A percentile compares a stretch with the other conserved stretches of the same genome.
Conservation (phyloP, 2,888 invertebrate genomes). For the Flexamia atlantica region DNA sequence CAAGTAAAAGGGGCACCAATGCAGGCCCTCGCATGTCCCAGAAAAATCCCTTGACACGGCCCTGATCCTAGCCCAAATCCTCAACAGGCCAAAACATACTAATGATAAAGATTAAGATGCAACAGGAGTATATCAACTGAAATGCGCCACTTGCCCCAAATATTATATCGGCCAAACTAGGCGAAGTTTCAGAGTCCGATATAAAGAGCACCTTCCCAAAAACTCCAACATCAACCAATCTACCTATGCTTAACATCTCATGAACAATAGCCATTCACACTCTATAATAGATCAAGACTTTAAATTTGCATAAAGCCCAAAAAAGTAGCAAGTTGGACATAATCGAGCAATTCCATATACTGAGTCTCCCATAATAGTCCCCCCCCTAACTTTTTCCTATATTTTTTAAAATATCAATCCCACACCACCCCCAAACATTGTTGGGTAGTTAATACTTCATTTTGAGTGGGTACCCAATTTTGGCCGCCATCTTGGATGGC, state of each 20-base stretch:
- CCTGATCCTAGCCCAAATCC: not conserved
- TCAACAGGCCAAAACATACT: not conserved
- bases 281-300: not conserved
- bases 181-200: not conserved
- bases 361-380: too few species aligned
- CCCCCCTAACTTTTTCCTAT: too few species aligned
- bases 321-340: conserved; percentile 2
- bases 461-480: too few species aligned
- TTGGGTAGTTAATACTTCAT: too few species aligned
- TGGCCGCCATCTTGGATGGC: too few species aligned
- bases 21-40: too few species aligned
- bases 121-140: not conserved
- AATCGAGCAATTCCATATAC: conserved; percentile 2
- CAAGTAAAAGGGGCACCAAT: too few species aligned
- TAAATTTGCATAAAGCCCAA: not conserved
- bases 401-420: too few species aligned
- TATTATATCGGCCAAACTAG: not conserved
- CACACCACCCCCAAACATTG: too few species aligned
- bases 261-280: not conserved
- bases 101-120: not conserved
- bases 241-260: not conserved
- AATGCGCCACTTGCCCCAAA: not conserved
- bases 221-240: not conserved
- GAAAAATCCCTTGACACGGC: too few species aligned
- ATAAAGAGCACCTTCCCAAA: conserved; percentile 6